Evolutionary conservation across 1,140 invertebrate species (phyloP).

Genomic region (Dreissena rostriformis): DNA sequence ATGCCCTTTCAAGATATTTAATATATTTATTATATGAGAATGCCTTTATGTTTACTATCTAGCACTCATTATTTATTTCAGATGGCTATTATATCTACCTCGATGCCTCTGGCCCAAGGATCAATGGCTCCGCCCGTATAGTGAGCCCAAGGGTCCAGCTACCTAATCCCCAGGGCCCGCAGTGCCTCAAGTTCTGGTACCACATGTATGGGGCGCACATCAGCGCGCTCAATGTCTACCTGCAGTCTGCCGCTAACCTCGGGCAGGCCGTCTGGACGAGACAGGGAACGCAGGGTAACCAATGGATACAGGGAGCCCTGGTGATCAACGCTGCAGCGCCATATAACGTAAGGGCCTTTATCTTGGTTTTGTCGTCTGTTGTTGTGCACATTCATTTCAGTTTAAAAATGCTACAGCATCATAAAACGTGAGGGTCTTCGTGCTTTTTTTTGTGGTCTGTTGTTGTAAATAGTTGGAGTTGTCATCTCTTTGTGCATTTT

Average conservation of each 20-base stretch:
- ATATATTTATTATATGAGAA: too few relatives aligned
- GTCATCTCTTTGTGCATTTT: too few relatives aligned
- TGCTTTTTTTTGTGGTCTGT: too few relatives aligned
- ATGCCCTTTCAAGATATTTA: too few relatives aligned
- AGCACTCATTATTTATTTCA: slow-evolving; percentile 21
- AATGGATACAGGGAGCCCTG: slow-evolving; percentile 61
- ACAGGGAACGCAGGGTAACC: slow-evolving; percentile 67
- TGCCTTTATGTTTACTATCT: too few relatives aligned
- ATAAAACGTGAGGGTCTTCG: too few relatives aligned
- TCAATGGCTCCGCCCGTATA: slow-evolving; percentile 86
- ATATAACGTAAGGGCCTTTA: slow-evolving; percentile 37
- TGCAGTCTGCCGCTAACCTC: slow-evolving; percentile 32
- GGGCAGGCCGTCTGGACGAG: slow-evolving; percentile 64
- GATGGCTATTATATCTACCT: slow-evolving; percentile 90
- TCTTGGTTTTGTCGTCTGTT: too few relatives aligned
- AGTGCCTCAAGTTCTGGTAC: slow-evolving; percentile 78
- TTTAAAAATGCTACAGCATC: too few relatives aligned
- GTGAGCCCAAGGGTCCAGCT: slow-evolving; percentile 81
- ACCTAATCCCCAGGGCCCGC: background rate
- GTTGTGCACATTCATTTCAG: too few relatives aligned
- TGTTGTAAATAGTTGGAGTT: too few relatives aligned
- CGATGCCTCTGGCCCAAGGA: slow-evolving; percentile 82
- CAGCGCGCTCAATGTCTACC: slow-evolving; percentile 66
- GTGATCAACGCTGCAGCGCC: slow-evolving; percentile 24
- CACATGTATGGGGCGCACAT: slow-evolving; percentile 78